Conservation (phyloP, 2,113 vertebrate species). For the Bothrops jararaca region DNA sequence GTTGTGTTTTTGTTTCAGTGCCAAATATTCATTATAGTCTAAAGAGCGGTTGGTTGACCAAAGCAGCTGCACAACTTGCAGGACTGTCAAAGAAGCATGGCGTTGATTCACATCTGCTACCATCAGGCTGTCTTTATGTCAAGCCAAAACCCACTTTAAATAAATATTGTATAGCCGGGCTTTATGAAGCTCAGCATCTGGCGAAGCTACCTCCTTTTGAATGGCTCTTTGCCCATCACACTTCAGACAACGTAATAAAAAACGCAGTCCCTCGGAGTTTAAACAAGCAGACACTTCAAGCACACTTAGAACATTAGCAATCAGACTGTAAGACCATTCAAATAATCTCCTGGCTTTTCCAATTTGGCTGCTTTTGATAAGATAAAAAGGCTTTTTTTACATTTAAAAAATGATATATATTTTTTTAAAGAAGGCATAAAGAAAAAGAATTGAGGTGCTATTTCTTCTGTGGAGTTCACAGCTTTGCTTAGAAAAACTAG, state of each 20-base stretch:
- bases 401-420: not conserved
- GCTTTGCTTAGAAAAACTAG: not conserved
- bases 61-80: not conserved
- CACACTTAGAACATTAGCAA: constrained; percentile 3
- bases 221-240: not conserved
- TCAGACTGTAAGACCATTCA: not conserved
- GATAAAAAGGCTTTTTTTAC: not conserved
- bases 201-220: not conserved
- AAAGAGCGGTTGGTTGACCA: constrained; percentile 3
- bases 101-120: not conserved
- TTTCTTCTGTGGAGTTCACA: not conserved
- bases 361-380: not conserved
- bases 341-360: constrained; percentile 5
- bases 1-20: not conserved
- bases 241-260: constrained; percentile 3
- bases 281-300: not conserved
- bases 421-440: not conserved
- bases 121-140: not conserved
- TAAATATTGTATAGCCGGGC: not conserved
- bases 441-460: not conserved
- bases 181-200: constrained; percentile 3
- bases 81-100: not conserved
- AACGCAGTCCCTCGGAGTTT: not conserved
- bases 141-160: constrained; percentile 2
- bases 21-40: constrained; percentile 5